Evolutionary conservation across 2,797 vertebrate species (phyloP).

Genomic region (Amblyraja radiata): DNA sequence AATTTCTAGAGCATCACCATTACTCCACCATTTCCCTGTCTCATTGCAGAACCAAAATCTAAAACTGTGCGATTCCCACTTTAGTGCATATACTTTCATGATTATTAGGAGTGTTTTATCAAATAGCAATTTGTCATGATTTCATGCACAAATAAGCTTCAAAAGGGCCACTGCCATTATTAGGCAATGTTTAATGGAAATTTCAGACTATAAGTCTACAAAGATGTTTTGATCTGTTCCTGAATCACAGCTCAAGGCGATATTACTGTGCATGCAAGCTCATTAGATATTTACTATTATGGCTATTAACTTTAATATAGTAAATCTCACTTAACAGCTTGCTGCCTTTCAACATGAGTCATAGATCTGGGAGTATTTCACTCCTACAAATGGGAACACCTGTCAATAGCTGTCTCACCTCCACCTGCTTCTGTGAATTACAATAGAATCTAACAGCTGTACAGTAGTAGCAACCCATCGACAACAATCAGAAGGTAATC

Average conservation of each 20-base stretch:
- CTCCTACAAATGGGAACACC: constrained; percentile 21
- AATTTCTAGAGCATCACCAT: not conserved
- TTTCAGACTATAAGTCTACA: not conserved
- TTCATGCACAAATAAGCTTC: not conserved
- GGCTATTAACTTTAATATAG: constrained; percentile 20
- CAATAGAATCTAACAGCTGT: constrained; percentile 30
- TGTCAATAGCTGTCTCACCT: constrained; percentile 14
- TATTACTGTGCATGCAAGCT: not conserved
- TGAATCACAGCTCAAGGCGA: not conserved
- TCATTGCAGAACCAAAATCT: not conserved
- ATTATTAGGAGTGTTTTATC: not conserved
- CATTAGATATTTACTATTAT: not conserved
- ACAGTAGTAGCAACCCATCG: not conserved
- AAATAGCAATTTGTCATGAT: not conserved
- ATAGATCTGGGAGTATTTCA: constrained; percentile 30
- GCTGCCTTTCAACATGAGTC: not conserved
- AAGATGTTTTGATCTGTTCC: not conserved
- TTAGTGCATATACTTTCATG: not conserved
- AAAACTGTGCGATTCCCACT: not conserved
- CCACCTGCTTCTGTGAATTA: not conserved
- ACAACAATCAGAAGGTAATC: constrained; percentile 30
- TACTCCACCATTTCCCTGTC: not conserved
- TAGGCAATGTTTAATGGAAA: not conserved
- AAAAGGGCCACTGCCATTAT: not conserved
- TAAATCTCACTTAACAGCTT: not conserved